Evolutionary conservation across 2,797 vertebrate genomes (phyloP), one percentile per base, ranked within the genome.

Genomic region (Alectoris magna): DNA sequence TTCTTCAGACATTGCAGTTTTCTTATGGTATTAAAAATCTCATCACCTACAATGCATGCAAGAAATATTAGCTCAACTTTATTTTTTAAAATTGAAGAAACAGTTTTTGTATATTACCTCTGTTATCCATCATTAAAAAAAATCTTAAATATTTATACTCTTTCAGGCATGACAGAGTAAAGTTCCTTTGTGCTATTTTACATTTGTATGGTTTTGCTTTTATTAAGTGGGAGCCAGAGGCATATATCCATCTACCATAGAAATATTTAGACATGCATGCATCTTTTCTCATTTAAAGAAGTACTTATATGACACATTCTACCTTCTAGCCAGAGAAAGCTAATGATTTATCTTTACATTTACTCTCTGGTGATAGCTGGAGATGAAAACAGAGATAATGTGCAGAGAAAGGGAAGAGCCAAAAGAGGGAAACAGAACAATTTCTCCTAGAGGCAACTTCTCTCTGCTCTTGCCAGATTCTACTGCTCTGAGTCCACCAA

Each of bases 191-290:
- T 81, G 64, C 0, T 10, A 51, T 78, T 88, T 86, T 62, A 81
- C 29, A 4, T 29, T 18, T 51, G 16, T 36, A 15, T 46, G 3
- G 9, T n/a, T 85, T 55, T 8, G 0, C 5, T 87, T 55, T 79
- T 90, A 3, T 22, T 39, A 68, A 71, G 55, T 46, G 6, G 2
- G 14, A 88, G 8, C 2, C 41, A 59, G 66, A 89, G 29, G 27
- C 10, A 31, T 3, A 2, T 26, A 73, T 69, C 53, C 8, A 10
- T 76, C 27, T 51, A 46, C 13, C 1, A 0, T 1, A 49, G 26
- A 87, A 58, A 10, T 9, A 91, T 56, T 84, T 56, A 81, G 26
- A 63, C 2, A 2, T 19, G 19, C 4, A 34, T 29, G 4, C 0
- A 19, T 41, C 5, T 34, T 63, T 43, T 41, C 15, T 46, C 14